Percentiles rank a stretch among this genome's conserved stretches.
Conservation (phyloP, 2,113 vertebrate species). For the western clawed frog (Xenopus tropicalis) region DNA sequence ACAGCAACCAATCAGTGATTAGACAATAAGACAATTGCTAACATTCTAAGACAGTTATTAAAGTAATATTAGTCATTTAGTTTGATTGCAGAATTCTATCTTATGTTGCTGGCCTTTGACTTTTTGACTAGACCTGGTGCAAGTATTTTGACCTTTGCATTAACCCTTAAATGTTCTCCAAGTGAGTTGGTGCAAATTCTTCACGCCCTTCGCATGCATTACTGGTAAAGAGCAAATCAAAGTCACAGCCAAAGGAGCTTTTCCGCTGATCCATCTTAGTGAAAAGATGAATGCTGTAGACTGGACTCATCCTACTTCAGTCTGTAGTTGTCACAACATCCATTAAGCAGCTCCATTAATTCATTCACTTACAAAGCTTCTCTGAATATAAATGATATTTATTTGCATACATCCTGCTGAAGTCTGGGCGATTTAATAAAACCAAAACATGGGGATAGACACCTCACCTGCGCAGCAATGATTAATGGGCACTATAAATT, state of each 20-base stretch:
- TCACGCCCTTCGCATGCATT: constrained; percentile 13
- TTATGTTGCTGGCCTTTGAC: no score
- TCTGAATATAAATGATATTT: constrained; percentile 40
- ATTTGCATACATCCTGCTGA: constrained; percentile 39
- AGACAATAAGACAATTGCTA: no score
- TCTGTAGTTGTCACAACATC: constrained; percentile 43
- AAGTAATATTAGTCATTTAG: no score
- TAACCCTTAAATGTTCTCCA: not conserved
- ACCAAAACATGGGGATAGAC: no score
- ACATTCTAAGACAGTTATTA: no score
- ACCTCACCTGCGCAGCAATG: no score
- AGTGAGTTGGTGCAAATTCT: constrained; percentile 16
- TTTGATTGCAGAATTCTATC: no score
- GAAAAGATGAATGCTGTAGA: constrained; percentile 42
- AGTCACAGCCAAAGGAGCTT: constrained; percentile 21
- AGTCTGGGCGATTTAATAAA: not conserved
- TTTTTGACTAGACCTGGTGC: no score
- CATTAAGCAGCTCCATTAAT: constrained; percentile 42
- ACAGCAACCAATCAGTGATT: no score
- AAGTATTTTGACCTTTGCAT: not conserved
- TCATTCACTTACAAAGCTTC: constrained; percentile 37
- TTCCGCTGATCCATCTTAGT: constrained; percentile 26
- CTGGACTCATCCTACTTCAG: constrained; percentile 34
- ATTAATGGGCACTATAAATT: no score
- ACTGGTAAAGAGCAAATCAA: constrained; percentile 32